Percentiles rank a stretch among this genome's conserved stretches.
These are phyloP conservation scores for Grapholita molesta DNA, from an alignment of 1,140 invertebrate genomes.

Conservation along the genomic window DNA sequence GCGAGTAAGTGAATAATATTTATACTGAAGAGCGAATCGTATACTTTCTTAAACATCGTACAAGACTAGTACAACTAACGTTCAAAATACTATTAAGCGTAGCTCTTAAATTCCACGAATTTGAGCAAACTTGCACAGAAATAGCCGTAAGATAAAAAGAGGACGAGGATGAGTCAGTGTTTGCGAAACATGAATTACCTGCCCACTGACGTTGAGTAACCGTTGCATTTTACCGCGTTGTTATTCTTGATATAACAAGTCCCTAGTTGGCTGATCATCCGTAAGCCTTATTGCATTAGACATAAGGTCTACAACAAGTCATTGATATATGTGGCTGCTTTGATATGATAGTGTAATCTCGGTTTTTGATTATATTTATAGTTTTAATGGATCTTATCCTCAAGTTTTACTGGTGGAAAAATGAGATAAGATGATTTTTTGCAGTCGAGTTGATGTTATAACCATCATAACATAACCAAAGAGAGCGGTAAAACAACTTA, in stretches of 20 bases:
- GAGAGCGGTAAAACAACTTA: not conserved
- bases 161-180: slow-evolving; percentile 8
- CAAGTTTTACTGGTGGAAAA: not conserved
- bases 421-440: not conserved
- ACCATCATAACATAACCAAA: not conserved
- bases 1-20: too few species aligned
- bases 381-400: not conserved
- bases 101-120: not conserved
- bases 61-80: not conserved
- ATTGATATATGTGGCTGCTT: not conserved
- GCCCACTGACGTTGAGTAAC: slow-evolving; percentile 6
- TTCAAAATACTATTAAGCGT: not conserved
- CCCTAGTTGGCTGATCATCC: not conserved
- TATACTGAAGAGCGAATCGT: too few species aligned
- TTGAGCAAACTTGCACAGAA: not conserved
- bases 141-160: slow-evolving; percentile 12
- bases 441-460: not conserved
- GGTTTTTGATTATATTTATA: not conserved
- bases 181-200: slow-evolving; percentile 11
- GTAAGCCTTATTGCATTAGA: not conserved
- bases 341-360: not conserved
- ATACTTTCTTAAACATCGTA: not conserved
- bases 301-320: not conserved
- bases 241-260: not conserved
- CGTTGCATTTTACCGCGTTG: slow-evolving; percentile 3